A percentile compares a stretch with the other conserved stretches of the same genome.
Conservation (phyloP, 2,797 vertebrate species). For the Crax fasciolata region DNA sequence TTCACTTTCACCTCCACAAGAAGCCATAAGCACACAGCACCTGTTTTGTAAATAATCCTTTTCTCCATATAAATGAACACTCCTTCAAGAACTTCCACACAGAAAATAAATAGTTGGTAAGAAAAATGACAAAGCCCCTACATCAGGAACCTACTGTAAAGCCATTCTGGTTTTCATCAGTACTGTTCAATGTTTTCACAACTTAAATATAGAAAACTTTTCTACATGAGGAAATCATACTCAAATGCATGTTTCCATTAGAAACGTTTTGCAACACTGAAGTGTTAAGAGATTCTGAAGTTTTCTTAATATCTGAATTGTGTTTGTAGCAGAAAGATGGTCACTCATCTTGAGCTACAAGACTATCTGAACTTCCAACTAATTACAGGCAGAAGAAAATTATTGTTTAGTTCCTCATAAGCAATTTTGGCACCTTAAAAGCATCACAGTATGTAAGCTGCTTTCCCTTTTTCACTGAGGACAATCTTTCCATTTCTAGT, state of each 20-base stretch:
- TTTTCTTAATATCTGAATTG: not conserved
- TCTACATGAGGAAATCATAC: not conserved
- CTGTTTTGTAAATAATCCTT: conserved; percentile 14
- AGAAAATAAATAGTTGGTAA: not conserved
- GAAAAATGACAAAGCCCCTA: not conserved
- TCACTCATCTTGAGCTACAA: not conserved
- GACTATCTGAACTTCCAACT: not conserved
- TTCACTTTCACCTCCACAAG: conserved; percentile 13
- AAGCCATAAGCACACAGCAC: not conserved
- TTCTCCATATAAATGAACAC: not conserved
- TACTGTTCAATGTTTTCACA: not conserved
- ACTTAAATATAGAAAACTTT: not conserved
- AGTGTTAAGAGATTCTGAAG: not conserved
- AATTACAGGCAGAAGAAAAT: not conserved
- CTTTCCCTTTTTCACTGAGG: not conserved
- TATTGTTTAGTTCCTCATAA: not conserved
- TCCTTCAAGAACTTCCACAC: not conserved
- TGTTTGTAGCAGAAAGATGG: not conserved
- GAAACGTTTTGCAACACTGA: not conserved
- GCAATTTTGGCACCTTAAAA: not conserved
- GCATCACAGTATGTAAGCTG: not conserved
- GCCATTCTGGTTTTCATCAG: not conserved
- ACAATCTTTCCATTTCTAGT: not conserved
- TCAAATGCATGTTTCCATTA: not conserved
- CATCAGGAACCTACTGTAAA: not conserved